Evolutionary conservation across 2,888 invertebrate species (phyloP).

Genomic region (Bembecia ichneumoniformis): DNA sequence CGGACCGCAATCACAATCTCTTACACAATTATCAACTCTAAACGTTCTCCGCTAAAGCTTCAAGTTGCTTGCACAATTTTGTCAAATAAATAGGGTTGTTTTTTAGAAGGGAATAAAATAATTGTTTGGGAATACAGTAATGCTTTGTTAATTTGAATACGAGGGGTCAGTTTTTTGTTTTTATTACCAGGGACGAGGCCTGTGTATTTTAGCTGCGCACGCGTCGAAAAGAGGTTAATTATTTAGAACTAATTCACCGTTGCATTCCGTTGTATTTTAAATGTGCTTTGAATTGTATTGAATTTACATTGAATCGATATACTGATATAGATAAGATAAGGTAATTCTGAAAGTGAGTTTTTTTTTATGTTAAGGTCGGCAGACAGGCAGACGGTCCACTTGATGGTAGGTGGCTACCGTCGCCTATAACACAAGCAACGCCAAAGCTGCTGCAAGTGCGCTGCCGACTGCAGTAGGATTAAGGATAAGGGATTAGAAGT

Average conservation of each 20-base stretch:
- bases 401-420: too few species aligned
- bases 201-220: constrained; percentile 46
- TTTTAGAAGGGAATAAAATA: constrained; percentile 45
- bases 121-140: constrained; percentile 61
- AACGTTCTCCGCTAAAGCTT: not conserved
- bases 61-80: constrained; percentile 1
- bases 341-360: not conserved
- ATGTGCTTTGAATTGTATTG: constrained; percentile 26
- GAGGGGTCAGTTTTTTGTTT: constrained; percentile 37
- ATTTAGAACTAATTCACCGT: constrained; percentile 66
- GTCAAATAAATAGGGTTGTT: constrained; percentile 22
- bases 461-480: too few species aligned
- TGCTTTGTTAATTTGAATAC: constrained; percentile 71
- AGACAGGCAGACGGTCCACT: too few species aligned
- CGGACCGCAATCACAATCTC: constrained; percentile 16
- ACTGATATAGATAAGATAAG: not conserved
- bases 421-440: too few species aligned
- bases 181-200: constrained; percentile 29
- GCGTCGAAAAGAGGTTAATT: constrained; percentile 64
- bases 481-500: too few species aligned
- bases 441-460: too few species aligned
- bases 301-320: constrained; percentile 22
- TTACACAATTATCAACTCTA: constrained; percentile 13
- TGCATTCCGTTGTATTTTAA: constrained; percentile 44
- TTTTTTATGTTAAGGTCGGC: too few species aligned